These are phyloP conservation scores for Sinocyclocheilus grahami DNA, from an alignment of 2,113 vertebrate genomes.

Conservation along the genomic window DNA sequence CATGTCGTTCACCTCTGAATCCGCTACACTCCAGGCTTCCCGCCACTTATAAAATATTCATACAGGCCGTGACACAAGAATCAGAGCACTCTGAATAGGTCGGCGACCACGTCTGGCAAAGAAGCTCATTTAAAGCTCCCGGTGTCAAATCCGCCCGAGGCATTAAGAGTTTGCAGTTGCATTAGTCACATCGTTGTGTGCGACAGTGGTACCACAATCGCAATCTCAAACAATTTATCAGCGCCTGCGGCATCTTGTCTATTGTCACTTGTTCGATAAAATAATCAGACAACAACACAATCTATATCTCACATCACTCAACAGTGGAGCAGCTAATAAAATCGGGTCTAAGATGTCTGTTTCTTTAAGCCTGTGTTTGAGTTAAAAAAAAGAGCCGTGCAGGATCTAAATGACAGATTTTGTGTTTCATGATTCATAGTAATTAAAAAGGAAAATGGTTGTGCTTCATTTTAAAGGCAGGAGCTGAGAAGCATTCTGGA, in stretches of 20 bases:
- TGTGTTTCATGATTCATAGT: slow-evolving; percentile 36
- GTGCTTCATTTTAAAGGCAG: slow-evolving; percentile 40
- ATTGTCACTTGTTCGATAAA: slow-evolving; percentile 11
- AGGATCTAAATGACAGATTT: slow-evolving; percentile 37
- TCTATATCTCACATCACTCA: slow-evolving; percentile 3
- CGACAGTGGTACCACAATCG: slow-evolving; percentile 14
- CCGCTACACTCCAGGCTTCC: not conserved
- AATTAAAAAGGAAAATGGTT: slow-evolving; percentile 49
- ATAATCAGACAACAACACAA: not conserved
- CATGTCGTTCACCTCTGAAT: slow-evolving; percentile 1
- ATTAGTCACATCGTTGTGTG: slow-evolving; percentile 23
- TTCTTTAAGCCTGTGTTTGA: slow-evolving; percentile 26
- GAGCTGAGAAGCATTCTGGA: slow-evolving; percentile 27
- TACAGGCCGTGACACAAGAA: slow-evolving; percentile 15
- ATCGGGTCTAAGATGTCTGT: not conserved
- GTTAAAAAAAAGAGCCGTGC: slow-evolving; percentile 38
- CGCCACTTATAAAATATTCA: slow-evolving; percentile 34
- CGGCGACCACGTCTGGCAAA: not conserved
- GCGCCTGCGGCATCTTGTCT: slow-evolving; percentile 26
- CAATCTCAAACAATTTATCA: slow-evolving; percentile 36
- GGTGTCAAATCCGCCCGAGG: slow-evolving; percentile 27
- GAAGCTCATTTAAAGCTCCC: slow-evolving; percentile 29
- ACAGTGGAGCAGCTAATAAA: not conserved
- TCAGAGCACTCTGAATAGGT: not conserved
- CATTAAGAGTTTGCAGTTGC: slow-evolving; percentile 29